Evolutionary conservation across 2,113 vertebrate species (phyloP), one percentile per base, ranked within the genome.

Genomic region (Dipodomys merriami): DNA sequence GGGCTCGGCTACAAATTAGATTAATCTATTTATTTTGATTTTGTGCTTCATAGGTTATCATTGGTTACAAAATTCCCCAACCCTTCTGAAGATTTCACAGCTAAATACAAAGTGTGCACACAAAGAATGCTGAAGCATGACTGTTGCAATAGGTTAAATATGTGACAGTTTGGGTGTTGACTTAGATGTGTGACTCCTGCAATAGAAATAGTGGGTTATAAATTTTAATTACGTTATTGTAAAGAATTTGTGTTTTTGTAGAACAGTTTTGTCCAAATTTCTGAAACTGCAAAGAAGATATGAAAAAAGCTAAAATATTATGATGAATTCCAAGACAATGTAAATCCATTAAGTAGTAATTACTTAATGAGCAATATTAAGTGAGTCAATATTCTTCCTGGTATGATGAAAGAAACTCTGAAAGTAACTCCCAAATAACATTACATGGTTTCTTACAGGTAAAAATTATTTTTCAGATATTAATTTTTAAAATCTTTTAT

Each of bases 151-250:
- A 67, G 53, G 23, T 68, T 1, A 73, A 84, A 30, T 68, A 86
- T 2, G 2, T 83, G 0, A 2, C 39, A 91, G 27, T 30, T 86
- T 30, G n/a, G 19, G 0, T 53, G 2, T 8, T 19, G 65, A 1
- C 30, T 64, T 23, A 9, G 1, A 0, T 57, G 13, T 11, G 57
- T 9, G 78, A 49, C 2, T 79, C 69, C 60, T 85, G 4, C 35
- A 23, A 15, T 7, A 87, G 29, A 23, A 96, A 86, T 0, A 91
- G 49, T 0, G 80, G 44, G 79, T 29, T 81, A 0, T 29, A 82
- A 93, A 64, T 15, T 92, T n/a, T n/a, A 68, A 79, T 87, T 67
- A 20, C 39, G 44, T 92, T 93, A 25, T 69, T 90, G 68, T 33
- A 57, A 25, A 20, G 0, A 18, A 76, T 27, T 86, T 39, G 16